A percentile compares a stretch with the other conserved stretches of the same genome.
Conservation (phyloP, 2,888 invertebrate genomes). For the Choristoneura rosaceana region DNA sequence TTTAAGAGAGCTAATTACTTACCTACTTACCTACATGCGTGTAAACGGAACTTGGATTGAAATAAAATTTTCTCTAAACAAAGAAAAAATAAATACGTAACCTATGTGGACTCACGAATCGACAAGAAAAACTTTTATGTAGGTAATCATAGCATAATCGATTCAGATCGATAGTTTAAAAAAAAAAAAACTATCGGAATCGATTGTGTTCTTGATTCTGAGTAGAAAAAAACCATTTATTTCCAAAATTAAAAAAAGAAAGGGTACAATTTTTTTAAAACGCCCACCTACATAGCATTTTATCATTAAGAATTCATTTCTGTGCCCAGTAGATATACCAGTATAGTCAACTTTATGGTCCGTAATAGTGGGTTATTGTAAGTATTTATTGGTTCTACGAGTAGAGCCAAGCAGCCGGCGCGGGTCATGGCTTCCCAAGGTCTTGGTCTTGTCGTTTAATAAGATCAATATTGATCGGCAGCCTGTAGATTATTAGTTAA, state of each 20-base stretch:
- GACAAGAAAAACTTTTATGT: not conserved
- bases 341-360: slow-evolving; percentile 7
- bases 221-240: too few species aligned
- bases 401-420: slow-evolving; percentile 2
- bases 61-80: not conserved
- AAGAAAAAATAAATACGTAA: not conserved
- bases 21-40: too few species aligned
- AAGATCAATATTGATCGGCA: slow-evolving; percentile 25
- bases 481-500: slow-evolving; percentile 8
- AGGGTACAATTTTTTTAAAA: too few species aligned
- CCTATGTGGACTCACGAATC: not conserved
- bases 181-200: too few species aligned
- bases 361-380: slow-evolving; percentile 15
- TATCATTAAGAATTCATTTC: not conserved
- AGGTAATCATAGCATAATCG: too few species aligned
- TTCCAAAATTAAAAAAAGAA: too few species aligned
- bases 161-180: too few species aligned
- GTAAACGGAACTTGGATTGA: not conserved
- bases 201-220: too few species aligned
- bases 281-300: too few species aligned
- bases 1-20: slow-evolving; percentile 9
- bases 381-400: slow-evolving; percentile 8
- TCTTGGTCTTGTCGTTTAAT: slow-evolving; percentile 36
- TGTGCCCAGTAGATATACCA: not conserved
- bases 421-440: slow-evolving; percentile 38